Evolutionary conservation across 2,797 vertebrate genomes (phyloP).

Genomic region (Oreochromis mossambicus): DNA sequence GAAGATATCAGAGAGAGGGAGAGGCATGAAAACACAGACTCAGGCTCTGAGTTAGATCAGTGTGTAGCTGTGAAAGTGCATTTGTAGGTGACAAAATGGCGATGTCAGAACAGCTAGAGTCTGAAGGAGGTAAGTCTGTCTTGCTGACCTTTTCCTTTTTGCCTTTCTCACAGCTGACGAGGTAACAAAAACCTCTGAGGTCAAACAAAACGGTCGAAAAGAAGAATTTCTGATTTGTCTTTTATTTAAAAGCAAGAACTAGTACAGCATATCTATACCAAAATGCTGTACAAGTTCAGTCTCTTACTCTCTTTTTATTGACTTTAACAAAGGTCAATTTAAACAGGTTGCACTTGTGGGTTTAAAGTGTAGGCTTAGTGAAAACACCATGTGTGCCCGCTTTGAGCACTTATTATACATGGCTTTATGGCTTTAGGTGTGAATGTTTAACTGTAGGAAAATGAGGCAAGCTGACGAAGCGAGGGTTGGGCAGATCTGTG

Average conservation of each 20-base stretch:
- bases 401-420: conserved; percentile 62
- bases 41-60: conserved; percentile 41
- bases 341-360: conserved; percentile 41
- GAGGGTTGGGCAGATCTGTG: conserved; percentile 31
- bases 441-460: conserved; percentile 49
- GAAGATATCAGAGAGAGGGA: conserved; percentile 64
- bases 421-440: conserved; percentile 61
- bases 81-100: conserved; percentile 63
- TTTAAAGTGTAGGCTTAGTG: conserved; percentile 39
- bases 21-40: conserved; percentile 56
- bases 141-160: conserved; percentile 28
- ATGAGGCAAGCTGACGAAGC: conserved; percentile 39
- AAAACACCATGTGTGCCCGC: conserved; percentile 29
- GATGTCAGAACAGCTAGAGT: conserved; percentile 66
- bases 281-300: background rate
- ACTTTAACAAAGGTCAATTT: conserved; percentile 32
- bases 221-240: background rate
- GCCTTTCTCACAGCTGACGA: background rate
- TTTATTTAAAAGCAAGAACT: background rate
- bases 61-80: conserved; percentile 47
- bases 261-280: background rate
- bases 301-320: background rate
- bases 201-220: background rate
- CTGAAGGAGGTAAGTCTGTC: conserved; percentile 60
- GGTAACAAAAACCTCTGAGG: background rate